Base-by-base conservation (phyloP, 2,113 vertebrate genomes). In the Sapajus apella region DNA sequence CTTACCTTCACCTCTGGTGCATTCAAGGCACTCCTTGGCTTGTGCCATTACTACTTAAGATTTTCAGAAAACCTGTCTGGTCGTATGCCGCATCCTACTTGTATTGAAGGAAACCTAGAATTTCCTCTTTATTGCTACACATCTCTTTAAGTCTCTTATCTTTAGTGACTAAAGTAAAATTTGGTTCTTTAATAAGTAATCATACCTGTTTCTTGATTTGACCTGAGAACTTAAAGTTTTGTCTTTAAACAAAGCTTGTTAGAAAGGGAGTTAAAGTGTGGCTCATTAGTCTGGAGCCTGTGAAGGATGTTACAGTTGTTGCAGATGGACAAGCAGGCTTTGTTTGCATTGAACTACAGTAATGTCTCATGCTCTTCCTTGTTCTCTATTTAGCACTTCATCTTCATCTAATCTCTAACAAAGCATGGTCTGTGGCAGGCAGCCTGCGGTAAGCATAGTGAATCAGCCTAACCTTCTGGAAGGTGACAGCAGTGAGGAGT, bases 351-450 rank as follows among this genome's bases (percentile, higher is more conserved):
- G 83, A 91, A 80, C 52, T 84, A 55, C 87, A 8, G n/a, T 11
- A 0, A 32, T 45, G 75, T 87, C 94, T 96, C 23, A 0, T 27
- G 96, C 56, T 88, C 97, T 94, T 97, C 85, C 86, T 84, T 93
- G 80, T 88, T 95, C 84, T 88, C 85, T 87, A 47, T 93, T 97
- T 87, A 95, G 91, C 85, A 89, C 97, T 96, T 95, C 80, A 77
- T 91, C 88, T 97, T 64, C 58, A 27, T 94, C 94, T 80, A 23
- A 47, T 32, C 0, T 8, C 52, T 82, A 97, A 98, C 97, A 98
- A 97, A 52, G 95, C 4, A 1, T 61, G 70, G 85, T 89, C 97
- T 97, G 88, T 94, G 96, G 76, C 47, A 86, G 92, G 50, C 75
- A 90, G 75, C 75, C 89, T 92, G 61, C 43, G 55, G 82, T 35